Evolutionary conservation across 2,888 invertebrate species (phyloP), one percentile per base, ranked within the genome.

Genomic region (Zygogramma bicolorata): DNA sequence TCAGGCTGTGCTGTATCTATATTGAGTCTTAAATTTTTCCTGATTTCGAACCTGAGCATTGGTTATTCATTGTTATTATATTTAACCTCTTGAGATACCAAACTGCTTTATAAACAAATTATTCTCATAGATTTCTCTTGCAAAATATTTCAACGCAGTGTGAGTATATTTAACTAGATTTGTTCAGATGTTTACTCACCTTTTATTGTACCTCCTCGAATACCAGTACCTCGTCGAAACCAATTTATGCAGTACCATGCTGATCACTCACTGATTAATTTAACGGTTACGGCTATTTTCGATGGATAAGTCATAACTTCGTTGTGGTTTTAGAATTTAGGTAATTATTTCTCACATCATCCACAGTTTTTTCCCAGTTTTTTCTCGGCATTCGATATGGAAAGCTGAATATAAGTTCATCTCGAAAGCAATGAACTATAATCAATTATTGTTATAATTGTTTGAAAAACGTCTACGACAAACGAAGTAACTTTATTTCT

Each of bases 231-330:
- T 83, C 20, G 85, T 84, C 38, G 86, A 81, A 29, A 86, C 86
- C 76, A 86, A 81, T 80, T 86, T 86, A 75, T 86, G 86, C 68
- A 87, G 83, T 65, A 87, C 87, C 87, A 87, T 87, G 71, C 77
- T 81, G 80, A 76, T 53, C 22, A 53, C n/a, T 25, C 53, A 53
- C 53, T 27, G 6, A 25, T 15, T n/a, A n/a, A n/a, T 53, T 53
- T 53, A 27, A n/a, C 7, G 22, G 7, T 25, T 53, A 53, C 27
- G 53, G 13, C 10, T 25, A n/a, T 53, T n/a, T 22, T 53, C 27
- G 53, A 25, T 53, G 53, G 20, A 46, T 27, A 27, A 27, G n/a
- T 53, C 53, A 53, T 53, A 27, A 13, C 20, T 53, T 53, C 53
- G 53, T 53, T 53, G 53, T 53, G 46, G 46, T 46, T 25, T 53